A percentile compares a stretch with the other conserved stretches of the same genome.
Evolutionary conservation across 2,113 vertebrate species (phyloP).

Genomic region (Salvelinus fontinalis): DNA sequence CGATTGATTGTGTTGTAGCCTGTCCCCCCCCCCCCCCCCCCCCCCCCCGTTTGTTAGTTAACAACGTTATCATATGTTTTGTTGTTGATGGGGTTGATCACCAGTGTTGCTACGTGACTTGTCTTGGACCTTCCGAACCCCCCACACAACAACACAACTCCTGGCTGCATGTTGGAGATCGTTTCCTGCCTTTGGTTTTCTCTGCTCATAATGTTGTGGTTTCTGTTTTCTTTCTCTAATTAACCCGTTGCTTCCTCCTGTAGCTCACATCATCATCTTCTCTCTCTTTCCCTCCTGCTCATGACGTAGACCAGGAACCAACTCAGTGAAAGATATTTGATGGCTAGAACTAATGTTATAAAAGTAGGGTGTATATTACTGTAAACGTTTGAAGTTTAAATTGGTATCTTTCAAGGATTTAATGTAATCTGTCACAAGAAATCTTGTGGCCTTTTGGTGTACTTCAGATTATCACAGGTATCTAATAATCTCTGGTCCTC

Average conservation of each 20-base stretch:
- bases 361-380: too few relatives aligned
- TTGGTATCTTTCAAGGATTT: too few relatives aligned
- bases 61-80: conserved; percentile 67
- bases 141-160: conserved; percentile 76
- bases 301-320: background rate
- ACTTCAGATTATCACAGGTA: too few relatives aligned
- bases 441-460: too few relatives aligned
- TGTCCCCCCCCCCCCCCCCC: conserved; percentile 56
- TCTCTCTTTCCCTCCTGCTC: background rate
- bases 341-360: too few relatives aligned
- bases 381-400: too few relatives aligned
- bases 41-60: conserved; percentile 58
- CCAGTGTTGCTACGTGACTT: conserved; percentile 77
- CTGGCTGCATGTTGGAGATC: conserved; percentile 86
- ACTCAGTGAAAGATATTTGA: background rate
- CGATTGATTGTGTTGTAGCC: conserved; percentile 84
- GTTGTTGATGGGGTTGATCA: conserved; percentile 82
- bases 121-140: conserved; percentile 66
- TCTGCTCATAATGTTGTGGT: conserved; percentile 66
- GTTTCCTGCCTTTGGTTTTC: conserved; percentile 53
- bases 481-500: too few relatives aligned
- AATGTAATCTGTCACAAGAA: too few relatives aligned
- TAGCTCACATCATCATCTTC: conserved; percentile 55
- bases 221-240: conserved; percentile 59
- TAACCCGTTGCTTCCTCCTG: conserved; percentile 66